phyloP scores from a whole-genome alignment of 2,888 invertebrate species.

The Volucella inflata region DNA sequence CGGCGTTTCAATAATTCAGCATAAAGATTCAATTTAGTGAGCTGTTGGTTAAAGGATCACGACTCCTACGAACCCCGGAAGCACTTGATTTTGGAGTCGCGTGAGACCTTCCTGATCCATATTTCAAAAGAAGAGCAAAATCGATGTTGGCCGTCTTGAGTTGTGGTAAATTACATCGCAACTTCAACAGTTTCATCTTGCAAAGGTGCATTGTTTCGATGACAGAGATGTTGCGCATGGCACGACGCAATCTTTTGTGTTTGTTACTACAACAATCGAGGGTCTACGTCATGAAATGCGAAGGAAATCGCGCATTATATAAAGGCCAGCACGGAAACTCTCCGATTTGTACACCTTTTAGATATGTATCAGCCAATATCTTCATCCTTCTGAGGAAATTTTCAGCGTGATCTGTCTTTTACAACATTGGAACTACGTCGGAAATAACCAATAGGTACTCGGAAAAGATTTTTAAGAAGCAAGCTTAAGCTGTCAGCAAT shows the following conservation, averaged over 20 bases:
- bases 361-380: conserved; percentile 97
- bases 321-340: conserved; percentile 98
- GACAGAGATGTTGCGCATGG: conserved; percentile 99
- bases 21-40: conserved; percentile 97
- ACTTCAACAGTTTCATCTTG: conserved; percentile 95
- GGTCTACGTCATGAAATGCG: conserved; percentile 98
- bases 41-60: conserved; percentile 98
- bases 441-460: conserved; percentile 98
- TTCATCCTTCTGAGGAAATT: conserved; percentile 96
- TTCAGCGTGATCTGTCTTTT: conserved; percentile 99
- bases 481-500: too few relatives aligned
- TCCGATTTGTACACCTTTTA: conserved; percentile 96
- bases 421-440: conserved; percentile 97
- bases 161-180: conserved; percentile 97
- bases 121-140: conserved; percentile 94
- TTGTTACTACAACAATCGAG: conserved; percentile 96
- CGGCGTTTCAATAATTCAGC: conserved; percentile 95
- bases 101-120: conserved; percentile 96
- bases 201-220: conserved; percentile 96
- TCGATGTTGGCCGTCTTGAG: conserved; percentile 99
- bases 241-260: conserved; percentile 96
- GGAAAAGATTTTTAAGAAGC: too few relatives aligned
- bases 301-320: conserved; percentile 99
- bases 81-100: conserved; percentile 92
- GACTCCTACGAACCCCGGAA: conserved; percentile 93